Conservation (phyloP, 2,888 invertebrate species). For the Crioceris asparagi region DNA sequence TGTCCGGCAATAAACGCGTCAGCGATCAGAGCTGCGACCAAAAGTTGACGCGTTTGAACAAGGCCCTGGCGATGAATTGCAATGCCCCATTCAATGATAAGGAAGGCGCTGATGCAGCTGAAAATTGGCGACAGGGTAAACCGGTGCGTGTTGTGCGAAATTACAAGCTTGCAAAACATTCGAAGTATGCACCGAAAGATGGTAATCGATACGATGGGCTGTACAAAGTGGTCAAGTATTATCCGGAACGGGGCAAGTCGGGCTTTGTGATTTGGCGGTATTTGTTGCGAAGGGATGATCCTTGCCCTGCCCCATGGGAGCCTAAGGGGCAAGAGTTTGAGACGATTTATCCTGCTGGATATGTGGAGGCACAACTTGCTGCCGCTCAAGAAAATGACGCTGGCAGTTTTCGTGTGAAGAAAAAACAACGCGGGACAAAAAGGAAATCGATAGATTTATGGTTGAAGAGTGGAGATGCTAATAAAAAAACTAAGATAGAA, state of each 20-base stretch:
- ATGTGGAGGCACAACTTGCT: conserved; percentile 25
- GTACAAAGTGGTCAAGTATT: conserved; percentile 78
- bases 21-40: conserved; percentile 73
- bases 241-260: conserved; percentile 63
- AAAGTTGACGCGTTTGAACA: conserved; percentile 63
- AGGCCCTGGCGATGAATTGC: conserved; percentile 68
- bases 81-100: conserved; percentile 53
- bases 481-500: conserved; percentile 33
- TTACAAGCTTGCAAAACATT: conserved; percentile 62
- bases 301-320: conserved; percentile 71
- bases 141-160: conserved; percentile 73
- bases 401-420: conserved; percentile 18
- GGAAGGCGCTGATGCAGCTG: conserved; percentile 55
- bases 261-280: conserved; percentile 76
- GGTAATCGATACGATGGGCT: conserved; percentile 76
- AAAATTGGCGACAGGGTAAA: conserved; percentile 64
- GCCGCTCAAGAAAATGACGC: conserved; percentile 23
- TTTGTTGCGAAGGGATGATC: conserved; percentile 64
- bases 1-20: conserved; percentile 73
- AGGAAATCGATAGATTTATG: conserved; percentile 1
- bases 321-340: conserved; percentile 49
- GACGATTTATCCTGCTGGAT: too few species aligned
- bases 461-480: conserved; percentile 12
- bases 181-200: conserved; percentile 66
- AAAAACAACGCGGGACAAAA: background rate